A percentile compares a stretch with the other conserved stretches of the same genome.
Evolutionary conservation across 2,797 vertebrate species (phyloP).

Genomic region (Platyrinchus mystaceus): DNA sequence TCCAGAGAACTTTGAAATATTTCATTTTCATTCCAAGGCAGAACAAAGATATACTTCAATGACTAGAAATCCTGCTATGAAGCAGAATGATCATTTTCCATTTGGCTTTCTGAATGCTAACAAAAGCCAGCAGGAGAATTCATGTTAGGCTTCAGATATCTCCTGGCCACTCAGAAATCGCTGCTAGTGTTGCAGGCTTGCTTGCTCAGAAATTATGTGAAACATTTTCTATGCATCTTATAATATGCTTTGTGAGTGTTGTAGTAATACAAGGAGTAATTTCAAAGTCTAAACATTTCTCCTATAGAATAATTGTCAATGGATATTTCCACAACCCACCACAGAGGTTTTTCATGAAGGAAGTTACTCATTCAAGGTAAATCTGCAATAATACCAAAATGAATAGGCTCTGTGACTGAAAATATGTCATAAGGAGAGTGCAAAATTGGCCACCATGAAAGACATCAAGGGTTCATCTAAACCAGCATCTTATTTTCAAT

Average conservation of each 20-base stretch:
- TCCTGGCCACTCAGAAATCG: slow-evolving; percentile 15
- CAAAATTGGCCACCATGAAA: neutral
- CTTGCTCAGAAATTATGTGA: slow-evolving; percentile 35
- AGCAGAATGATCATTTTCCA: slow-evolving; percentile 59
- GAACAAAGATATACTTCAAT: slow-evolving; percentile 67
- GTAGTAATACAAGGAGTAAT: slow-evolving; percentile 25
- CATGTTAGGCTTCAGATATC: slow-evolving; percentile 50
- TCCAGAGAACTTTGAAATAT: slow-evolving; percentile 45
- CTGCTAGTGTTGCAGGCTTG: slow-evolving; percentile 9
- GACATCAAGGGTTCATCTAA: neutral
- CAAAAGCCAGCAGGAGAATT: slow-evolving; percentile 65
- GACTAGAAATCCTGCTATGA: slow-evolving; percentile 60
- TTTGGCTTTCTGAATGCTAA: slow-evolving; percentile 65
- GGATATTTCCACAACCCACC: neutral
- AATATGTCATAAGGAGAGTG: neutral
- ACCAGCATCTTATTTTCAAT: neutral
- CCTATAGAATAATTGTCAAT: slow-evolving; percentile 8
- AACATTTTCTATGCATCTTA: slow-evolving; percentile 25
- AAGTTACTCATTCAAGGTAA: neutral
- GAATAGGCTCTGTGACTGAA: neutral
- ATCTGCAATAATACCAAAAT: neutral
- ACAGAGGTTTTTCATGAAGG: neutral
- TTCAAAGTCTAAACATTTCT: slow-evolving; percentile 57
- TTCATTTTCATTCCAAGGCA: slow-evolving; percentile 58
- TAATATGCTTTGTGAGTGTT: slow-evolving; percentile 35